Evolutionary conservation across 64 coral and sea anemone species (phyloP), one percentile per base, ranked within the genome.

Genomic region (Montipora efflorescens): DNA sequence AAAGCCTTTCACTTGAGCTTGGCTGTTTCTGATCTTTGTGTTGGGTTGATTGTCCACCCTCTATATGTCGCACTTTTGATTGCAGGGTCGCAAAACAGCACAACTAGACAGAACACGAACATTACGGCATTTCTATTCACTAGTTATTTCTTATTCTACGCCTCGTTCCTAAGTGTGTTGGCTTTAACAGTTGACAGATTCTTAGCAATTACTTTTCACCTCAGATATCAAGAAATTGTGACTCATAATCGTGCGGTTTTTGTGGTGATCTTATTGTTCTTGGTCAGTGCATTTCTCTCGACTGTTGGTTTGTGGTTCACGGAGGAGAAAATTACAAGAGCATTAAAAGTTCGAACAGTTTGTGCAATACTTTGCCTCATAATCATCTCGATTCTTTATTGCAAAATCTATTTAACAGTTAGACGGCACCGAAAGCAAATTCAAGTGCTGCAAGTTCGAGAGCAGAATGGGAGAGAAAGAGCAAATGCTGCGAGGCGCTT

Each of bases 141-240:
- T 36, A 36, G 28, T 36, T 0, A 36, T 36, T 36, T 36, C 28
- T 36, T 36, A 1, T 36, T 1, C 28, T 36, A 1, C 28, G 28
- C 28, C 28, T 36, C 28, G 28, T 36, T 36, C 28, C 43, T 78
- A 19, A 44, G 75, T 18, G 75, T 78, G 13, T 18, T 78, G 44
- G 44, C 47, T 14, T 11, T 78, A 47, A 78, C 44, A 48, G 44
- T 78, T 0, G 45, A 78, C 13, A 78, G 45, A 48, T 78, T 78
- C 45, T 48, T 78, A 44, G 46, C 75, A 11, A 78, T 78, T 19
- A 12, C 48, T 78, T 44, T 78, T 78, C 75, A 78, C 43, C 47
- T 78, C 10, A 78, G 75, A 78, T 78, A 78, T 46, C 75, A 78
- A 43, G 73, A 75, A 78, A 8, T 49, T 48, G 46, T 78, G 13